Evolutionary conservation across 2,888 invertebrate genomes (phyloP), one percentile per base, ranked within the genome.

Genomic region (Chrysomela aeneicollis): DNA sequence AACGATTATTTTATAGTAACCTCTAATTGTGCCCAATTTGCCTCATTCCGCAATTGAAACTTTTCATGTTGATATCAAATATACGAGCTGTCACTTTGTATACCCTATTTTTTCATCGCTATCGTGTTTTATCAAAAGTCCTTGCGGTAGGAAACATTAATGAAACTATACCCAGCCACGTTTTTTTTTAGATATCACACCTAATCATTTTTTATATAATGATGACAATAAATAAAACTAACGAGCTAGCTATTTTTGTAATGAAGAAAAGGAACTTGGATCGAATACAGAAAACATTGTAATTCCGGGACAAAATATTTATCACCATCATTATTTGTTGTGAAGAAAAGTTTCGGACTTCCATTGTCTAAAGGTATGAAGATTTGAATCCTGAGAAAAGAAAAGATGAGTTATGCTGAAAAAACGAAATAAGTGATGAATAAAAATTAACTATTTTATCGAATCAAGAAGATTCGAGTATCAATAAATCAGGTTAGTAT

Each of bases 161-260:
- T 15, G n/a, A 15, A 15, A 42, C 42, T 15, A 42, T 42, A 42
- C 12, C 9, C 9, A 42, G 15, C 15, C 15, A 42, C 42, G 2
- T 10, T 42, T 42, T 42, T 42, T 42, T 42, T 5, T 42, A 42
- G 42, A 42, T 42, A 42, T 42, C 42, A 42, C 42, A 42, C 42
- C 42, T 42, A 42, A 42, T 42, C 42, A 42, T 42, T 42, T 4
- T 42, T n/a, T 15, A 42, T 42, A 1, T 42, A 42, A 42, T 15
- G 42, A 42, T 42, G 42, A 42, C n/a, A 42, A 42, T 42, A 42
- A 42, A 42, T 42, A 42, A 42, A 4, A 15, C n/a, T 42, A 42
- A 42, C n/a, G 42, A 42, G 42, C 42, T 42, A 42, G 26, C 6
- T 26, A 26, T 6, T 26, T 26, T 6, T 35, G 32, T 10, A 9